Percentiles rank a stretch among this genome's conserved stretches.
phyloP scores from a whole-genome alignment of 2,113 vertebrate genomes.

The Hippocampus mohnikei region DNA sequence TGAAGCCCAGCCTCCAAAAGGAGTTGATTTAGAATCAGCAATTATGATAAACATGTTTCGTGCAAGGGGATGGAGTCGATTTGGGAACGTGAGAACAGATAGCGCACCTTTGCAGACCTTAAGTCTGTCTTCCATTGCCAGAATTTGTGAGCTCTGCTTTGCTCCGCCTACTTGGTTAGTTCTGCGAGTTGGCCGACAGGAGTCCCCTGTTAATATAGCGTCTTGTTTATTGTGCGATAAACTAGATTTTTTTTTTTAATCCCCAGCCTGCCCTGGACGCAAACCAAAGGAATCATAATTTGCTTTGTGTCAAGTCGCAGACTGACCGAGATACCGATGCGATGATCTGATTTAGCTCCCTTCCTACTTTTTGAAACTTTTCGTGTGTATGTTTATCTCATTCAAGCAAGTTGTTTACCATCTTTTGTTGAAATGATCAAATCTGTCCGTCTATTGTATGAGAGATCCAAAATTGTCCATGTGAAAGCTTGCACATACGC shows the following conservation, averaged over 20 bases:
- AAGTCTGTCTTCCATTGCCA: constrained; percentile 30
- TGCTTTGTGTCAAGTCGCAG: constrained; percentile 42
- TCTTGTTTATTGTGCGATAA: constrained; percentile 57
- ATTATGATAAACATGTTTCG: constrained; percentile 10
- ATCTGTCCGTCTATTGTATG: background rate
- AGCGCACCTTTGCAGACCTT: background rate
- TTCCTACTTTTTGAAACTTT: constrained; percentile 16
- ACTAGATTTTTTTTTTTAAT: constrained; percentile 26
- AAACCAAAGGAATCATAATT: constrained; percentile 54
- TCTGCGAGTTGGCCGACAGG: constrained; percentile 36
- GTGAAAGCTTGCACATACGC: background rate
- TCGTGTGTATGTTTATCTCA: background rate
- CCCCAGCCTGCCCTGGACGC: constrained; percentile 37
- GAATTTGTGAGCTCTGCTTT: constrained; percentile 26
- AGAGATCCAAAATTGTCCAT: too few relatives aligned
- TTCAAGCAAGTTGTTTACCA: constrained; percentile 3
- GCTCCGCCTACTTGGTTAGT: constrained; percentile 40
- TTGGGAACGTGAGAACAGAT: too few relatives aligned
- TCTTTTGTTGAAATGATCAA: constrained; percentile 5
- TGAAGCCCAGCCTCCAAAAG: constrained; percentile 15
- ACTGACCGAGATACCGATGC: constrained; percentile 19
- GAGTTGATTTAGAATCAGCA: constrained; percentile 17
- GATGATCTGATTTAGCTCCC: constrained; percentile 17
- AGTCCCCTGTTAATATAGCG: constrained; percentile 49
- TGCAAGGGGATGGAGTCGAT: background rate